Evolutionary conservation across 2,888 invertebrate species (phyloP).

Genomic region (Nemurella pictetii): DNA sequence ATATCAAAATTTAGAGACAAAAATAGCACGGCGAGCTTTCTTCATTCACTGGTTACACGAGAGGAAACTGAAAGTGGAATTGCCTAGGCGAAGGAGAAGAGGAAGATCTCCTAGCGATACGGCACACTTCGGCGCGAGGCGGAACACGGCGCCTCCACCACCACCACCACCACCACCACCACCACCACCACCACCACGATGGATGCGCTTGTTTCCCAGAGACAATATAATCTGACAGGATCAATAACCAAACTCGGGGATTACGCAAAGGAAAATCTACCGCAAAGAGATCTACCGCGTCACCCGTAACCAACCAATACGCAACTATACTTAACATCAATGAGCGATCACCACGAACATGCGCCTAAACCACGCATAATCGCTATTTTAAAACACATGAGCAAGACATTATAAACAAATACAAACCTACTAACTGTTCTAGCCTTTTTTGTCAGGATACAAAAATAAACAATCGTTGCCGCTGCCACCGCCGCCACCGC

Average conservation of each 20-base stretch:
- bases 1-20: not conserved
- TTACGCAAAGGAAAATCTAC: not conserved
- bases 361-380: not conserved
- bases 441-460: slow-evolving; percentile 12
- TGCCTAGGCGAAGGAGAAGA: not conserved
- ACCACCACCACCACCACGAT: not conserved
- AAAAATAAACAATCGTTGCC: slow-evolving; percentile 20
- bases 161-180: not conserved
- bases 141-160: not conserved
- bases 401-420: not conserved
- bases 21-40: not conserved
- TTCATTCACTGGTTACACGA: not conserved
- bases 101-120: not conserved
- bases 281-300: not conserved
- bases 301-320: not conserved
- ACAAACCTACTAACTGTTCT: not conserved
- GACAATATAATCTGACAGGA: not conserved
- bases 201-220: not conserved
- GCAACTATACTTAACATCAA: not conserved
- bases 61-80: not conserved
- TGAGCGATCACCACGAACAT: not conserved
- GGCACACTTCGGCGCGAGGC: not conserved
- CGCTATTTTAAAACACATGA: slow-evolving; percentile 14
- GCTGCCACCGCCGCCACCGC: not conserved
- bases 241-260: not conserved